phyloP scores from a whole-genome alignment of 2,797 vertebrate genomes.

The Cossypha heuglini region DNA sequence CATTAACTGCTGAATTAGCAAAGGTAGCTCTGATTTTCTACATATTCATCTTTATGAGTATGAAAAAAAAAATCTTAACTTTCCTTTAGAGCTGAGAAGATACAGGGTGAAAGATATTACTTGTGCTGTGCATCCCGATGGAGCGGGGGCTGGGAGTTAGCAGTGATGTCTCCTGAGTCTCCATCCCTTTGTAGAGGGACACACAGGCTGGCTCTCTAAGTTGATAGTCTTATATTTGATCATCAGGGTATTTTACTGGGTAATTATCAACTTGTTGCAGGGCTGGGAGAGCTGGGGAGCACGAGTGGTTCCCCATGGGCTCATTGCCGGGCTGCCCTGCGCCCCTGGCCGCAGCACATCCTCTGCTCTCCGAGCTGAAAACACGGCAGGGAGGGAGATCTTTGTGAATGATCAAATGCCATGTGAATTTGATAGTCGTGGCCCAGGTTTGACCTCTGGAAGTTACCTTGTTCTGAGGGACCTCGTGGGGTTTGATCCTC shows the following conservation, averaged over 20 bases:
- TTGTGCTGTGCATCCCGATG: background rate
- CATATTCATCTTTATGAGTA: background rate
- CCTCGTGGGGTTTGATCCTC: background rate
- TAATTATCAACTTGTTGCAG: background rate
- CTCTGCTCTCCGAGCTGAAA: background rate
- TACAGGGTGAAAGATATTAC: background rate
- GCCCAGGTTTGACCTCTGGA: slow-evolving; percentile 31
- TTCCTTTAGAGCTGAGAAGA: background rate
- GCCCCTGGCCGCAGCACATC: background rate
- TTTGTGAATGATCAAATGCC: background rate
- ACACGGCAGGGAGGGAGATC: background rate
- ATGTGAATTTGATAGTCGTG: background rate
- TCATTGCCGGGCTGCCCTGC: background rate
- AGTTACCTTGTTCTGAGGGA: background rate
- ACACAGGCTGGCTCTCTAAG: background rate
- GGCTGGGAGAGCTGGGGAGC: background rate
- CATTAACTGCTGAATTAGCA: background rate
- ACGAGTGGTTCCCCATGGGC: background rate
- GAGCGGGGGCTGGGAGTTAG: background rate
- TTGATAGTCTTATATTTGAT: background rate
- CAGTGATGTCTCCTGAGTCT: background rate
- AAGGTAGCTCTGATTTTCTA: background rate
- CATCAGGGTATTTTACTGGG: background rate
- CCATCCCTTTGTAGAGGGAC: background rate
- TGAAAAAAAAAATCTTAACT: background rate